Evolutionary conservation across 2,888 invertebrate species (phyloP).

Genomic region (Perizoma flavofasciatum): DNA sequence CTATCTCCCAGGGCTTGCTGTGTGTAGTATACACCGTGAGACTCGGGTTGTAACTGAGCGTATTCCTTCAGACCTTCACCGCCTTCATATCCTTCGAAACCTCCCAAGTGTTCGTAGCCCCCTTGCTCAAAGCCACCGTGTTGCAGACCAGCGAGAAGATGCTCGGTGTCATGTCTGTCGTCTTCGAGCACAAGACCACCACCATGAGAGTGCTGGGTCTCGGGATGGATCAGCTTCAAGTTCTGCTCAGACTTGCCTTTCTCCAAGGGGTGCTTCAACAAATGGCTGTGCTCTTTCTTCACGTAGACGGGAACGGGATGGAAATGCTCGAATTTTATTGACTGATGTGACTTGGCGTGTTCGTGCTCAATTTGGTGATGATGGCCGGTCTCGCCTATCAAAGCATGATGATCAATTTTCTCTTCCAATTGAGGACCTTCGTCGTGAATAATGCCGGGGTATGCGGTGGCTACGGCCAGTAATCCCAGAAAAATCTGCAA

Average conservation of each 20-base stretch:
- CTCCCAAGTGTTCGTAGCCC: conserved; percentile 49
- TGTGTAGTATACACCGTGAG: conserved; percentile 61
- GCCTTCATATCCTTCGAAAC: conserved; percentile 61
- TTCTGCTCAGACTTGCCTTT: conserved; percentile 85
- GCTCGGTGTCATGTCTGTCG: conserved; percentile 76
- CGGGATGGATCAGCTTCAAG: conserved; percentile 85
- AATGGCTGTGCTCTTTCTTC: conserved; percentile 87
- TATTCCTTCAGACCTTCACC: conserved; percentile 69
- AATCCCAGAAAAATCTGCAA: conserved; percentile 78
- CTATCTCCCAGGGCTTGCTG: conserved; percentile 62
- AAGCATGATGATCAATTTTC: conserved; percentile 66
- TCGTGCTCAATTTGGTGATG: conserved; percentile 86
- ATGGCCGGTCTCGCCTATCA: conserved; percentile 79
- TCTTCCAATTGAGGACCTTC: conserved; percentile 69
- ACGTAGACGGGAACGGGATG: conserved; percentile 88
- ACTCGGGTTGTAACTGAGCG: conserved; percentile 62
- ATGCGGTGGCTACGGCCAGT: conserved; percentile 72
- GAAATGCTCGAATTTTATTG: conserved; percentile 87
- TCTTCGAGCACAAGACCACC: conserved; percentile 85
- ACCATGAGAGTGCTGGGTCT: conserved; percentile 83
- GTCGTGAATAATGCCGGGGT: conserved; percentile 75
- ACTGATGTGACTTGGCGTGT: conserved; percentile 88
- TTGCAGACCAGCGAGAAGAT: conserved; percentile 56
- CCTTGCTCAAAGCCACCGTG: conserved; percentile 57
- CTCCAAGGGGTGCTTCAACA: conserved; percentile 86